Evolutionary conservation across 2,888 invertebrate species (phyloP).

Genomic region (Catocala fraxini): DNA sequence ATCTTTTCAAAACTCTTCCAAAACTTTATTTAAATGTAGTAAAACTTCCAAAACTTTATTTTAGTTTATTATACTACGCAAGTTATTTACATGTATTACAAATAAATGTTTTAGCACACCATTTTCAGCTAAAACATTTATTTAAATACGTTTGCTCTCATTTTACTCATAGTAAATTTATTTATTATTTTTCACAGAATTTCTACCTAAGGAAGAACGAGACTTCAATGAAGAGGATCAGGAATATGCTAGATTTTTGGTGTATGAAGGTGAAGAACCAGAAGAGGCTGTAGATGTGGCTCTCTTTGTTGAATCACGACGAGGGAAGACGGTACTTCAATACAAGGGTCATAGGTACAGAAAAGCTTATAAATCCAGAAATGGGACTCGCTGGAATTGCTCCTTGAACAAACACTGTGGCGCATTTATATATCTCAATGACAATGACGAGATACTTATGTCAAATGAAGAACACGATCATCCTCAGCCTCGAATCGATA

Average conservation of each 20-base stretch:
- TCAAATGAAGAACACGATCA: constrained; percentile 66
- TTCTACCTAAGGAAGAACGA: neutral
- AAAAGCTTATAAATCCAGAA: constrained; percentile 64
- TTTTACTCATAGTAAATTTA: neutral
- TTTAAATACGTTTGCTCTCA: too few species aligned
- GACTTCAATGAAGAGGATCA: constrained; percentile 2
- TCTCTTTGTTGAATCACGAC: constrained; percentile 64
- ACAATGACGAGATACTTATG: constrained; percentile 70
- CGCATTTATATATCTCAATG: constrained; percentile 69
- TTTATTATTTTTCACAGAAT: constrained; percentile 7
- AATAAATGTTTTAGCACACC: too few species aligned
- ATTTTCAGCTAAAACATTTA: too few species aligned
- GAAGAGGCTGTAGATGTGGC: constrained; percentile 52
- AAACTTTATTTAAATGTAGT: too few species aligned
- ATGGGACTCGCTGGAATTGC: constrained; percentile 73
- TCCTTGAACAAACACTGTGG: constrained; percentile 65
- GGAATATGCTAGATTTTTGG: constrained; percentile 9
- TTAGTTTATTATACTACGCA: too few species aligned
- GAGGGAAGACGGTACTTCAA: constrained; percentile 68
- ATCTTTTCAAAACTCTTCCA: neutral
- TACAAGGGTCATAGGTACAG: constrained; percentile 71
- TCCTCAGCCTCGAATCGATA: constrained; percentile 40
- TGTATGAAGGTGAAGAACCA: constrained; percentile 35
- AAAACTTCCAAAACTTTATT: too few species aligned
- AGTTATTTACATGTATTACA: too few species aligned